Base-by-base conservation (phyloP, 2,888 invertebrate species). In the Abrostola tripartita region DNA sequence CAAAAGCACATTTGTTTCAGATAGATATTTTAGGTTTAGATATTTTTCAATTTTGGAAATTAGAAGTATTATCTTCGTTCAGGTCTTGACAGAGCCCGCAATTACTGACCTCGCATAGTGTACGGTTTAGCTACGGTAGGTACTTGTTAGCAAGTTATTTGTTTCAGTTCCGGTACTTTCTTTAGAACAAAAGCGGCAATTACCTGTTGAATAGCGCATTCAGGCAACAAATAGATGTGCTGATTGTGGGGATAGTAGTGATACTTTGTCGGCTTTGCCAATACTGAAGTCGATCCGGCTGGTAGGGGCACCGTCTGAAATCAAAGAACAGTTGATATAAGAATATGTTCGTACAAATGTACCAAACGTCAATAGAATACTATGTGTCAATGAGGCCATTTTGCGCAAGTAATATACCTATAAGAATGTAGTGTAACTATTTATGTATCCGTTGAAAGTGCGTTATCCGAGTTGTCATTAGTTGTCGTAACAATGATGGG, bases 161-260 rank as follows among this genome's bases (percentile, higher is more conserved):
- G 57, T 63, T 72, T 69, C 52, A 68, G 65, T 79, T 65, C 63
- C 50, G 62, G 51, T 66, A 67, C 62, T 61, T 71, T 76, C 71
- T 68, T 75, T 75, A 74, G 66, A 71, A 75, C 74, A 83, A 79
- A 81, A 81, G 61, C 62, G 73, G 74, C 68, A 81, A 82, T 88
- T 87, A 94, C 97, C 95, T 98, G 98, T 93, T 98, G 98, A 83
- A 98, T 98, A 76, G 98, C 98, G 93, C 98, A 98, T 93, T 98
- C 98, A 71, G 98, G 98, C 81, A 98, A 95, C 85, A 98, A 95
- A 93, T 98, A 98, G 86, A 98, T 97, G 93, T 98, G 98, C 92
- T 98, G 98, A 93, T 98, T 98, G 94, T 98, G 98, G 38, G 98
- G 98, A 91, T 98, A 98, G 94, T 98, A 98, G 91, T 98, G 98